These are phyloP conservation scores for Seira ritae DNA, from an alignment of 2,888 invertebrate genomes.

Conservation along the genomic window DNA sequence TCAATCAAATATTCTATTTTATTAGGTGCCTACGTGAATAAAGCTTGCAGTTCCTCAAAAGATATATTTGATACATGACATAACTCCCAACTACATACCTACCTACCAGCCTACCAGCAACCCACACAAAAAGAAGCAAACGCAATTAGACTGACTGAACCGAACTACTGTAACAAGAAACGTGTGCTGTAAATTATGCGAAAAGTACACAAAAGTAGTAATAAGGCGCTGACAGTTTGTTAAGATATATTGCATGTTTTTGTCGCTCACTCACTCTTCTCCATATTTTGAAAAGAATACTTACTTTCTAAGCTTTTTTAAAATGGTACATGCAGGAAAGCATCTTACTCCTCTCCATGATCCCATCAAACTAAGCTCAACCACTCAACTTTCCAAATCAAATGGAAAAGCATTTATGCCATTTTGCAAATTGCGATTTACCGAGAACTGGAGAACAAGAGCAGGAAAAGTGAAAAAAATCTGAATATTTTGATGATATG, in stretches of 20 bases:
- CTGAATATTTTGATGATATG: neutral
- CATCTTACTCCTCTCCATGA: neutral
- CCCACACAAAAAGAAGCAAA: neutral
- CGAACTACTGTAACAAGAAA: neutral
- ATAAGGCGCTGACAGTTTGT: slow-evolving; percentile 40
- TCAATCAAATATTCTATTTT: neutral
- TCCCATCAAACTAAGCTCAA: no score
- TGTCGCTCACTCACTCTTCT: slow-evolving; percentile 26
- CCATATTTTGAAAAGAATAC: no score
- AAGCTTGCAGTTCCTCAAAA: neutral
- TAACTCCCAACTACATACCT: neutral
- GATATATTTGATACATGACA: neutral
- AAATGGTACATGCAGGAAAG: no score
- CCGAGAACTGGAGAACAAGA: neutral
- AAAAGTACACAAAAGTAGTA: neutral
- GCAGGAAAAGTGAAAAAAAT: neutral
- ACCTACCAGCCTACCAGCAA: neutral
- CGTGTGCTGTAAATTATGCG: neutral
- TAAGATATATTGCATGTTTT: slow-evolving; percentile 41
- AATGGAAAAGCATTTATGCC: neutral
- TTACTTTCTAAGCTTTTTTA: no score
- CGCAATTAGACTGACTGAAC: neutral
- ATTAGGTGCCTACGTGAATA: neutral
- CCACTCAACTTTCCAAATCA: no score
- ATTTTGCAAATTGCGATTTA: neutral